Evolutionary conservation across 2,888 invertebrate genomes (phyloP), one percentile per base, ranked within the genome.

Genomic region (Capitulum mitella): DNA sequence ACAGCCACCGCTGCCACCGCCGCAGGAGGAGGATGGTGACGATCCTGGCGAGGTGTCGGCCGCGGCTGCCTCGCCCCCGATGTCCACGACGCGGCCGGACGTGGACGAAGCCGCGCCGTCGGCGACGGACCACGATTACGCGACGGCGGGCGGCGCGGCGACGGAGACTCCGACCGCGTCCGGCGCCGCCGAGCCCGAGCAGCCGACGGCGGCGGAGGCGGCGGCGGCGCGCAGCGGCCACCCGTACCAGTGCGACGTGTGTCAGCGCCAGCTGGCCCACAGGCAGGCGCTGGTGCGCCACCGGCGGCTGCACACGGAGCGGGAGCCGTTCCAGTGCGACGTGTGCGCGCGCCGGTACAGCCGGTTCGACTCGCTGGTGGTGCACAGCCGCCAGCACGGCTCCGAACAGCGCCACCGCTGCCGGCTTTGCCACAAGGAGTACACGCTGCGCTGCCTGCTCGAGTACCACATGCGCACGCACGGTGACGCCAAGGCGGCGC

Each of bases 271-370:
- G 12, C 37, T 70, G 40, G 70, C 70, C 10, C 70, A 70, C 40
- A 37, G 70, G 0, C 70, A 70, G 22, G 70, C 70, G 70, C 70
- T 70, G 1, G 10, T 12, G 16, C 70, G 70, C 6, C 70, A 70
- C 40, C 12, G 29, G 37, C 37, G 40, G 1, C 37, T 70, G 37
- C 70, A 70, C 70, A 22, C 19, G 16, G 40, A 19, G 22, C 37
- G 70, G 34, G 26, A 70, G 70, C 22, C 10, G 37, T 70, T 40
- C 70, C 70, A 70, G 40, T 70, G 70, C 70, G 70, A 70, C 26
- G 10, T 37, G 40, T 70, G 70, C n/a, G 1, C 70, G 22, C 37
- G 37, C 12, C 70, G 26, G 10, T 70, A 70, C 40, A 26, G 37
- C 10, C 70, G 70, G 0, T 40, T 70, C 40, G 70, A 70, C 40